phyloP scores from a whole-genome alignment of 2,797 vertebrate species.

The Melanotaenia pygmaea region DNA sequence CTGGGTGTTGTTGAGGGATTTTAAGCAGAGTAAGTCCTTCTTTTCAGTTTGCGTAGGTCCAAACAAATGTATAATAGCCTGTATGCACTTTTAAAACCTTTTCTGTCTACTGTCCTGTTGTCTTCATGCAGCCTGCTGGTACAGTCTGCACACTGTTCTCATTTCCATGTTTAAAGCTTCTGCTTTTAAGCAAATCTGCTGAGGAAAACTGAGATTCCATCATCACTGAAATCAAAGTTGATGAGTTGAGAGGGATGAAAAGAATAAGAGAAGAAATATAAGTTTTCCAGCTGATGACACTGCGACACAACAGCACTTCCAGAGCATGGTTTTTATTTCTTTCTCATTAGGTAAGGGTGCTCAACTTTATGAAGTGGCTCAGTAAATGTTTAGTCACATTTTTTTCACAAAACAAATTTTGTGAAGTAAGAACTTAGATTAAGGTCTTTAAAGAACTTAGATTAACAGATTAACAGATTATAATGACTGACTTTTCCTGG shows the following conservation, averaged over 20 bases:
- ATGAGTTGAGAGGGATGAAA: conserved; percentile 21
- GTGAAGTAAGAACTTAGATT: no score
- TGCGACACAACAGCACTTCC: no score
- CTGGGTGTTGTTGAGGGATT: conserved; percentile 4
- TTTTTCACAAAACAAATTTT: no score
- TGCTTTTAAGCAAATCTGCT: conserved; percentile 47
- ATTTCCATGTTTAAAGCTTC: conserved; percentile 18
- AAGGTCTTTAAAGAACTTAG: no score
- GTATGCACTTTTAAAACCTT: not conserved
- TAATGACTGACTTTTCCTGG: not conserved
- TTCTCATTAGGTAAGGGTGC: no score
- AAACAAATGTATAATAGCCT: conserved; percentile 9
- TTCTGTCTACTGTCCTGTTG: conserved; percentile 17
- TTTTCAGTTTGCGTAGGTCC: conserved; percentile 9
- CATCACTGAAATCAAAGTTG: conserved; percentile 49
- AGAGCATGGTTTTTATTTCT: no score
- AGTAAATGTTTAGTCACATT: no score
- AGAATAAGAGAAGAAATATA: not conserved
- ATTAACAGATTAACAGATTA: no score
- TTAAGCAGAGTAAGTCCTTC: not conserved
- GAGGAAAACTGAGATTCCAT: conserved; percentile 49
- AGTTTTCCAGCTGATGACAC: not conserved
- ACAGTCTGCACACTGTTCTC: conserved; percentile 1
- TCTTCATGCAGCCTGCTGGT: conserved; percentile 6
- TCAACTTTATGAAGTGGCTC: no score